A percentile compares a stretch with the other conserved stretches of the same genome.
Evolutionary conservation across 2,797 vertebrate genomes (phyloP).

Genomic region (Eupleurogrammus muticus): DNA sequence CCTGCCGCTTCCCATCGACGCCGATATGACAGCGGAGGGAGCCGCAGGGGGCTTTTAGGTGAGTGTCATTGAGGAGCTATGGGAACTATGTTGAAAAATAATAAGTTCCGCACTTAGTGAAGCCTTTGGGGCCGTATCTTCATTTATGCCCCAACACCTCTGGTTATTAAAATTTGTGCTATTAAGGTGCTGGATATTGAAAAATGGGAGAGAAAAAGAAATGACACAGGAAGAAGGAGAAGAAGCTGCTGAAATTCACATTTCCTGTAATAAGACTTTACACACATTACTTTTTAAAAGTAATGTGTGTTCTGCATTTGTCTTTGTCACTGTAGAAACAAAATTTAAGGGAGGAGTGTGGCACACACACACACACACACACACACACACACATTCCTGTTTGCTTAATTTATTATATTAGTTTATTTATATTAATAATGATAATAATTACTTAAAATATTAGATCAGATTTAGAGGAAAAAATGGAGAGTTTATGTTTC

Average conservation of each 20-base stretch:
- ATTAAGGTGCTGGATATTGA: slow-evolving; percentile 58
- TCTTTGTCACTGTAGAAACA: slow-evolving; percentile 30
- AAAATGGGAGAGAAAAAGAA: slow-evolving; percentile 8
- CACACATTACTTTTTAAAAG: slow-evolving; percentile 23
- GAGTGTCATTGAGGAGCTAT: slow-evolving; percentile 62
- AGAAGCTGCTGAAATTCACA: slow-evolving; percentile 20
- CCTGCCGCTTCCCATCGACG: slow-evolving; percentile 62
- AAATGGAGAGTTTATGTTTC: too few species aligned
- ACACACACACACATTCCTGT: not conserved
- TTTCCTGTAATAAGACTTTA: slow-evolving; percentile 31
- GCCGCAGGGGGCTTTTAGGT: slow-evolving; percentile 65
- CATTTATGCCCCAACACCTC: slow-evolving; percentile 48
- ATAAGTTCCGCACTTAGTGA: slow-evolving; percentile 48
- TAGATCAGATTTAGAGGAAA: too few species aligned
- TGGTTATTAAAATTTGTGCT: slow-evolving; percentile 59
- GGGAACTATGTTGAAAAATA: slow-evolving; percentile 51
- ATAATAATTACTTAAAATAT: too few species aligned
- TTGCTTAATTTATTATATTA: too few species aligned
- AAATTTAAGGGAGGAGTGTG: slow-evolving; percentile 7
- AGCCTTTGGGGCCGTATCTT: slow-evolving; percentile 45
- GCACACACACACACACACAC: slow-evolving; percentile 5
- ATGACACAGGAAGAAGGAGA: slow-evolving; percentile 33
- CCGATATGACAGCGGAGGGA: slow-evolving; percentile 71
- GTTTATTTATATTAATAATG: too few species aligned
- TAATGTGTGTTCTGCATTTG: slow-evolving; percentile 26